Percentiles rank a stretch among this genome's conserved stretches.
Conservation (phyloP, 2,888 invertebrate species). For the Leucania comma region DNA sequence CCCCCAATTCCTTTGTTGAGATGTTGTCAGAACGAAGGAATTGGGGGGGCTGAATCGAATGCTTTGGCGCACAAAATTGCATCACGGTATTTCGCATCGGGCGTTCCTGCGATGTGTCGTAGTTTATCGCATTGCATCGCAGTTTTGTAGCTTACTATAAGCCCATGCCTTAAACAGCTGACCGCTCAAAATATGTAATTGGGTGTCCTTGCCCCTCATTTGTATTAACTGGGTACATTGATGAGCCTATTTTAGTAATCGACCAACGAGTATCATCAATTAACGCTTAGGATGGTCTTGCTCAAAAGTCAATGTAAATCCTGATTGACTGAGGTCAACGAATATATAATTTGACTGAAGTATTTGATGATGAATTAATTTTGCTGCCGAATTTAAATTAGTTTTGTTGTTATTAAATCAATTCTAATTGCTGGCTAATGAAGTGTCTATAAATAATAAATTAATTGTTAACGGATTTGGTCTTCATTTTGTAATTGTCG, state of each 20-base stretch:
- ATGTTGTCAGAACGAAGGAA: too few species aligned
- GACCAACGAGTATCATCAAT: constrained; percentile 51
- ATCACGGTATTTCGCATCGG: too few species aligned
- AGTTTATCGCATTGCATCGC: too few species aligned
- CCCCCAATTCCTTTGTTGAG: too few species aligned
- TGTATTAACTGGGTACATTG: constrained; percentile 43
- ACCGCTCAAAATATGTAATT: constrained; percentile 64
- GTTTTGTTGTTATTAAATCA: constrained; percentile 8
- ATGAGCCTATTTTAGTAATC: constrained; percentile 32
- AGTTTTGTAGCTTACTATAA: constrained; percentile 27
- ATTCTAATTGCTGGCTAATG: constrained; percentile 5
- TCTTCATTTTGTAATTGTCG: constrained; percentile 29
- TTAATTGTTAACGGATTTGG: constrained; percentile 12
- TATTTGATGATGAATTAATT: not conserved
- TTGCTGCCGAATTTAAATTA: constrained; percentile 2
- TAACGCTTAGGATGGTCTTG: constrained; percentile 17
- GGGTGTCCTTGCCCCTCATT: constrained; percentile 60
- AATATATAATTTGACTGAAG: constrained; percentile 1
- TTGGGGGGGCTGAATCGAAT: too few species aligned
- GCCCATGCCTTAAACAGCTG: constrained; percentile 15
- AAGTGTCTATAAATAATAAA: constrained; percentile 18
- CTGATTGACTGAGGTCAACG: constrained; percentile 37
- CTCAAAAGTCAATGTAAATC: constrained; percentile 42
- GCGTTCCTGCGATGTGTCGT: too few species aligned
- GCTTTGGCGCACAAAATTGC: too few species aligned